phyloP scores from a whole-genome alignment of 2,888 invertebrate species.

The Taphrorychus bicolor region DNA sequence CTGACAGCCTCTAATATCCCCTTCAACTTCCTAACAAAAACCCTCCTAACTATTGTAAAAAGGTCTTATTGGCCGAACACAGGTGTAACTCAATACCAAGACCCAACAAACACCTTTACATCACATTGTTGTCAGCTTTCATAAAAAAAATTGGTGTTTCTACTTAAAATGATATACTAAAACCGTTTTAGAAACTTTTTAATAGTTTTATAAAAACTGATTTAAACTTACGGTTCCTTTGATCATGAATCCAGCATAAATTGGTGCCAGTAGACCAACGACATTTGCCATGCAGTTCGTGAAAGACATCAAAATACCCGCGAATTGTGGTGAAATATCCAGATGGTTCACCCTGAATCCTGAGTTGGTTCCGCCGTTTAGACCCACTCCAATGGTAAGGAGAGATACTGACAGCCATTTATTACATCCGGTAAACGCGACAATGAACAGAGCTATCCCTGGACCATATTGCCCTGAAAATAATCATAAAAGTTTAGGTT shows the following conservation, averaged over 20 bases:
- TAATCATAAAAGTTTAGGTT: conserved; percentile 1
- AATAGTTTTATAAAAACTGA: too few relatives aligned
- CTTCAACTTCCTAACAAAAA: too few relatives aligned
- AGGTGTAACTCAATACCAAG: too few relatives aligned
- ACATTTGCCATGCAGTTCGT: conserved; percentile 89
- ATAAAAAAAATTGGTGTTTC: too few relatives aligned
- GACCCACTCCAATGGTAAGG: conserved; percentile 81
- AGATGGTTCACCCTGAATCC: conserved; percentile 88
- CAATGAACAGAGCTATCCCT: conserved; percentile 79
- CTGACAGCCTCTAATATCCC: too few relatives aligned
- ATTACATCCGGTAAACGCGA: conserved; percentile 87
- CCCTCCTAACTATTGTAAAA: too few relatives aligned
- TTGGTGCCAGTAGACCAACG: conserved; percentile 85
- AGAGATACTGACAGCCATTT: conserved; percentile 79
- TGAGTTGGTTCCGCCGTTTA: conserved; percentile 89
- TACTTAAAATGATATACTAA: background rate
- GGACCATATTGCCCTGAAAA: conserved; percentile 80
- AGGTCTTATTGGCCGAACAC: too few relatives aligned
- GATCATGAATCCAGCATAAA: conserved; percentile 82
- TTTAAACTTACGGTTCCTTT: conserved; percentile 68
- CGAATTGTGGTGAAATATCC: conserved; percentile 88
- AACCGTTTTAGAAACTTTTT: background rate
- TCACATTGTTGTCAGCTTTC: too few relatives aligned
- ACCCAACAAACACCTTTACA: too few relatives aligned
- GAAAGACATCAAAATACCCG: conserved; percentile 89